phyloP scores from a whole-genome alignment of 2,113 vertebrate genomes.

The Phycodurus eques region DNA sequence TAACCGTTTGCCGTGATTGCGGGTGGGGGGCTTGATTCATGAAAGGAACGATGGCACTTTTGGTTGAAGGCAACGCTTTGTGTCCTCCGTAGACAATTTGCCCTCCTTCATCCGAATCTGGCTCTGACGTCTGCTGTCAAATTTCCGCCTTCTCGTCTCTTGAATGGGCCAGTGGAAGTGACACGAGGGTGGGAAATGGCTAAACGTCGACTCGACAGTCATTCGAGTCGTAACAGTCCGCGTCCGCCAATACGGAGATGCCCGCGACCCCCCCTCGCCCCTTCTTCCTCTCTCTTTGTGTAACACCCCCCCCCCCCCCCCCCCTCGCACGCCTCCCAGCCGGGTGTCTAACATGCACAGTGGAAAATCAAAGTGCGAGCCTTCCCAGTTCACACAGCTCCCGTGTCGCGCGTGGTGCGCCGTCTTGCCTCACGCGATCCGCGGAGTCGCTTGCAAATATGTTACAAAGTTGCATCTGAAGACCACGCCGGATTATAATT shows the following conservation, averaged over 20 bases:
- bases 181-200: conserved; percentile 66
- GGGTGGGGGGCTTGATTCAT: conserved; percentile 37
- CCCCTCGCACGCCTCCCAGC: conserved; percentile 35
- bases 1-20: conserved; percentile 12
- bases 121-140: conserved; percentile 57
- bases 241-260: conserved; percentile 76
- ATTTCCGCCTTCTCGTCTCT: conserved; percentile 42
- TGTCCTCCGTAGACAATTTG: conserved; percentile 27
- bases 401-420: conserved; percentile 41
- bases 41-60: conserved; percentile 20
- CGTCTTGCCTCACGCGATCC: conserved; percentile 22
- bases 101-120: conserved; percentile 57
- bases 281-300: conserved; percentile 7
- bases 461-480: conserved; percentile 20
- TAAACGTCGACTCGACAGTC: conserved; percentile 78
- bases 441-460: conserved; percentile 22
- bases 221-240: conserved; percentile 63
- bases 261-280: conserved; percentile 36
- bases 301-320: conserved; percentile 11
- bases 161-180: conserved; percentile 56
- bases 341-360: conserved; percentile 69
- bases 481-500: neutral
- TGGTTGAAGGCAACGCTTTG: neutral
- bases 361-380: conserved; percentile 74
- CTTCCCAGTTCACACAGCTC: conserved; percentile 56